These are phyloP conservation scores for Romanogobio albipinnatus DNA, from an alignment of 2,113 vertebrate species.

Conservation along the genomic window DNA sequence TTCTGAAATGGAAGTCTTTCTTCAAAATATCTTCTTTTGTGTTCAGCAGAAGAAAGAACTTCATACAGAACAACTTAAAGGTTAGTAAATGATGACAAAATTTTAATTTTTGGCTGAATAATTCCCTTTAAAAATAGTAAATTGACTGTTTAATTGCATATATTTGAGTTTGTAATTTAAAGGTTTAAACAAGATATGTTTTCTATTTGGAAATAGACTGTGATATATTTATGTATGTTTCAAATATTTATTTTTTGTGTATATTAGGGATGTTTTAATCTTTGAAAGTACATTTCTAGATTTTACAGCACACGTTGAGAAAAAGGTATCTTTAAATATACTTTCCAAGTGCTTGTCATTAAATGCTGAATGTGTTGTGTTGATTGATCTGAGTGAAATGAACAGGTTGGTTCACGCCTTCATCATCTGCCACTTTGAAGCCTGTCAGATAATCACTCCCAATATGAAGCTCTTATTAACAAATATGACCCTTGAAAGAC, in stretches of 20 bases:
- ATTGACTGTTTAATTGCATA: too few species aligned
- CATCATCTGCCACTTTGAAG: neutral
- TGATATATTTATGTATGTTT: too few species aligned
- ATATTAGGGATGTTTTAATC: too few species aligned
- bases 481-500: neutral
- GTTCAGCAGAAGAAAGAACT: too few species aligned
- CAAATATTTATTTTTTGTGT: too few species aligned
- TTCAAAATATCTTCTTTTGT: too few species aligned
- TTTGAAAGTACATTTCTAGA: neutral
- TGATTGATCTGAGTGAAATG: slow-evolving; percentile 43
- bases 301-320: neutral
- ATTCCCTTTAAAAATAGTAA: too few species aligned
- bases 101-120: too few species aligned
- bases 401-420: slow-evolving; percentile 38
- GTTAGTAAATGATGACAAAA: too few species aligned
- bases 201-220: neutral
- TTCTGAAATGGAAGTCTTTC: too few species aligned
- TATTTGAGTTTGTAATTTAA: neutral
- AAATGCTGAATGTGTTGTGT: slow-evolving; percentile 28
- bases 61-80: too few species aligned
- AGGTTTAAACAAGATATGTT: neutral
- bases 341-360: slow-evolving; percentile 27
- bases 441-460: slow-evolving; percentile 8
- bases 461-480: neutral
- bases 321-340: neutral